Percentiles rank a stretch among this genome's conserved stretches.
phyloP scores from a whole-genome alignment of 2,888 invertebrate species.

The Mesorhabditis sp. region DNA sequence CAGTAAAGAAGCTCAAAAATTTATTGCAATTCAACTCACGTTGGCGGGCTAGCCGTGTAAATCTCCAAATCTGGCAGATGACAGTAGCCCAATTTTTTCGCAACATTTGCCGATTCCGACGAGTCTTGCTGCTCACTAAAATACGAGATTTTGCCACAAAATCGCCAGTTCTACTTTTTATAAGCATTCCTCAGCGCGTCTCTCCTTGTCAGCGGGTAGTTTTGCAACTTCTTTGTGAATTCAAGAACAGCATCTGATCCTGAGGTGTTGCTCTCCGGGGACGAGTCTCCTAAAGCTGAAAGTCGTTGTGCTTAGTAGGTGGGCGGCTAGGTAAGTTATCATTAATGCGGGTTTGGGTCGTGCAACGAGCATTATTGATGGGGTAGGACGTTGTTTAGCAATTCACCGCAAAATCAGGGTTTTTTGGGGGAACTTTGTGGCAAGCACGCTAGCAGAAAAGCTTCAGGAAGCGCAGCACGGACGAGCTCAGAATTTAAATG shows the following conservation, averaged over 20 bases:
- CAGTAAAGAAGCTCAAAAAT: too few species aligned
- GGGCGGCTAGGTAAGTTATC: too few species aligned
- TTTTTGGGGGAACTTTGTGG: too few species aligned
- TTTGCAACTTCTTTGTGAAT: slow-evolving; percentile 55
- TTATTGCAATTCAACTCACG: slow-evolving; percentile 18
- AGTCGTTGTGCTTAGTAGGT: too few species aligned
- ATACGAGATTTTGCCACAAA: slow-evolving; percentile 30
- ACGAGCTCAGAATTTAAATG: not conserved
- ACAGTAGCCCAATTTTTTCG: slow-evolving; percentile 39
- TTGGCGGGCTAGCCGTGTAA: slow-evolving; percentile 54
- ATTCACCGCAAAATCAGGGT: too few species aligned
- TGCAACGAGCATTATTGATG: too few species aligned
- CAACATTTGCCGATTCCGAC: slow-evolving; percentile 23
- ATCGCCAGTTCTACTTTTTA: slow-evolving; percentile 20
- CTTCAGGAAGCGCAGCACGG: too few species aligned
- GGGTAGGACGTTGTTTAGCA: too few species aligned
- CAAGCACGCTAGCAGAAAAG: too few species aligned
- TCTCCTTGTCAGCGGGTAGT: slow-evolving; percentile 51
- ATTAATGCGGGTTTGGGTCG: too few species aligned
- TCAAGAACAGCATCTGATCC: slow-evolving; percentile 56
- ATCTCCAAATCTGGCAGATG: slow-evolving; percentile 55
- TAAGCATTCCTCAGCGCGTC: slow-evolving; percentile 47
- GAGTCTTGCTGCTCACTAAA: slow-evolving; percentile 35
- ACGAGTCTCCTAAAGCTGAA: slow-evolving; percentile 45
- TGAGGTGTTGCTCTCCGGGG: slow-evolving; percentile 50